Evolutionary conservation across 2,888 invertebrate genomes (phyloP), one percentile per base, ranked within the genome.

Genomic region (Zonitis immaculata): DNA sequence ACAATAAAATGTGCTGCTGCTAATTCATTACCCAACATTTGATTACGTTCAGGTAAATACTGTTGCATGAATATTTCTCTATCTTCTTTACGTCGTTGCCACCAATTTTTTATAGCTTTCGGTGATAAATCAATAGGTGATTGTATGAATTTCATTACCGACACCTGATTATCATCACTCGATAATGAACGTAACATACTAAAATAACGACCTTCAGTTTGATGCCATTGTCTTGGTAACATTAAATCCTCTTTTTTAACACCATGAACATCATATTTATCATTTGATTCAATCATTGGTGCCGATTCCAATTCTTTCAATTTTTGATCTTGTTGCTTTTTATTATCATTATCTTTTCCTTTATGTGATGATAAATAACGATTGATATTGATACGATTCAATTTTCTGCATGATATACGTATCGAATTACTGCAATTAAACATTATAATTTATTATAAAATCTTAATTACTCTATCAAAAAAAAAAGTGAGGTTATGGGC

Each of bases 1-100:
- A 90, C 78, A 44, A 95, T 76, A 73, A 95, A 95, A 77, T 94
- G 91, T 7, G 95, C 87, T 0, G 91, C 86, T 1, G 91, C 93
- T 59, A 97, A 75, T 73, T 97, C 91, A 28, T 85, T 77, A 7
- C 95, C 95, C 1, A 91, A 73, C 30, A 78, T 74, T 52, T 81
- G 70, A 59, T 85, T 80, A 54, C 89, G 77, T 49, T 84, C 79
- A 0, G 79, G 73, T 6, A 84, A 72, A 69, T 77, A 86, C 51
- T 76, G 78, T 66, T 90, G 89, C 67, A 82, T 77, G 49, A 77
- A 72, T 26, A 82, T 79, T 59, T 83, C 81, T 52, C 74, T 75
- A 0, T 77, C 66, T 45, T 76, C 75, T 58, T 79, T 74, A 59
- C 79, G 79, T 1, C 74, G 73, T 0, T 63, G 53, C 79, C 80